These are phyloP conservation scores for Thymelicus lineola DNA, from an alignment of 2,888 invertebrate genomes.

Conservation along the genomic window DNA sequence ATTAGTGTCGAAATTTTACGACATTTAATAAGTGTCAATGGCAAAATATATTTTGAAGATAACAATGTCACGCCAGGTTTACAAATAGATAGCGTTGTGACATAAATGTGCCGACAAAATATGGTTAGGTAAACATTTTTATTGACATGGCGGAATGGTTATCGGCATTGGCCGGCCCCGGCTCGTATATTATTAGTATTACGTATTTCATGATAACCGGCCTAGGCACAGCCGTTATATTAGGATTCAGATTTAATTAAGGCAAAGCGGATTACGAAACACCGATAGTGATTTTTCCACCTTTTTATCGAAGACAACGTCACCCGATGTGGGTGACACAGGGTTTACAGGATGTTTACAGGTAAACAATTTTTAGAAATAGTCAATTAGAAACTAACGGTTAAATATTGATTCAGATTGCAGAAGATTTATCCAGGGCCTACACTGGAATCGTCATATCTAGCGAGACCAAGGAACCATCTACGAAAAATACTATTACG, in stretches of 20 bases:
- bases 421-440: no score
- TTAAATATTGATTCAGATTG: no score
- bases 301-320: background rate
- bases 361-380: background rate
- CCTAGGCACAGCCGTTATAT: background rate
- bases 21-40: no score
- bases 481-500: no score
- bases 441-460: no score
- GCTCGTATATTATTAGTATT: background rate
- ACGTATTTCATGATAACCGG: slow-evolving; percentile 18
- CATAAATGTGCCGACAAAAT: slow-evolving; percentile 23
- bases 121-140: slow-evolving; percentile 33
- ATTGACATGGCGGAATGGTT: slow-evolving; percentile 23
- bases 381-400: background rate
- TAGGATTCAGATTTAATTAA: slow-evolving; percentile 16
- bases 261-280: slow-evolving; percentile 8
- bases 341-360: background rate
- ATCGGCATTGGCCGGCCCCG: background rate
- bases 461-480: no score
- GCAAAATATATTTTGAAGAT: slow-evolving; percentile 14
- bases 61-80: slow-evolving; percentile 24
- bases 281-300: background rate
- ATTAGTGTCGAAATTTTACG: background rate
- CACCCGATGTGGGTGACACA: no score
- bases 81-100: slow-evolving; percentile 13